Conservation (phyloP, 2,888 invertebrate species). For the Cetonia aurata region DNA sequence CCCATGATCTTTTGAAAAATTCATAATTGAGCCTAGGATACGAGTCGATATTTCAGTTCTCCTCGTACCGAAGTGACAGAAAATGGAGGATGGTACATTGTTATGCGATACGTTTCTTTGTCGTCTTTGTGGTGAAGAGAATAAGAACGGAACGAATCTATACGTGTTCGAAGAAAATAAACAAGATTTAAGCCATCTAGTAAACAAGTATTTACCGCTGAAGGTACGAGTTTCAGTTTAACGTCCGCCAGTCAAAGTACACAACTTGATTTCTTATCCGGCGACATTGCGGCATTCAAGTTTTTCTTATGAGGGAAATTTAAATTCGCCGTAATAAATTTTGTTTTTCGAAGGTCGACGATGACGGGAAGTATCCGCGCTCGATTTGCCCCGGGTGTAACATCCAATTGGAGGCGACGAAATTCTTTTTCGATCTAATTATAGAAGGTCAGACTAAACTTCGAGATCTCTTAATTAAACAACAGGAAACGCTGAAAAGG, state of each 20-base stretch:
- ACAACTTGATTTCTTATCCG: conserved; percentile 61
- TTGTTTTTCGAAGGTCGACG: conserved; percentile 71
- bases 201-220: conserved; percentile 81
- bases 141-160: conserved; percentile 76
- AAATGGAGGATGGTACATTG: conserved; percentile 61
- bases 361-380: conserved; percentile 78
- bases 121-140: conserved; percentile 82
- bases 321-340: conserved; percentile 45
- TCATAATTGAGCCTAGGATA: conserved; percentile 11
- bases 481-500: conserved; percentile 65
- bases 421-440: conserved; percentile 80
- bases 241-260: conserved; percentile 53
- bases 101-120: conserved; percentile 80
- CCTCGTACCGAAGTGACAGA: conserved; percentile 44
- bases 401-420: conserved; percentile 80
- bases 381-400: conserved; percentile 84
- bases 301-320: conserved; percentile 55
- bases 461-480: conserved; percentile 67
- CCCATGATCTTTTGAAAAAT: conserved; percentile 10
- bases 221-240: conserved; percentile 70
- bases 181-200: conserved; percentile 73
- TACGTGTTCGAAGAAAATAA: conserved; percentile 72
- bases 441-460: conserved; percentile 77
- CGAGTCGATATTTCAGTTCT: conserved; percentile 33
- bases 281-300: conserved; percentile 44